Evolutionary conservation across 2,113 vertebrate species (phyloP), one percentile per base, ranked within the genome.

Genomic region (Bufo gargarizans): DNA sequence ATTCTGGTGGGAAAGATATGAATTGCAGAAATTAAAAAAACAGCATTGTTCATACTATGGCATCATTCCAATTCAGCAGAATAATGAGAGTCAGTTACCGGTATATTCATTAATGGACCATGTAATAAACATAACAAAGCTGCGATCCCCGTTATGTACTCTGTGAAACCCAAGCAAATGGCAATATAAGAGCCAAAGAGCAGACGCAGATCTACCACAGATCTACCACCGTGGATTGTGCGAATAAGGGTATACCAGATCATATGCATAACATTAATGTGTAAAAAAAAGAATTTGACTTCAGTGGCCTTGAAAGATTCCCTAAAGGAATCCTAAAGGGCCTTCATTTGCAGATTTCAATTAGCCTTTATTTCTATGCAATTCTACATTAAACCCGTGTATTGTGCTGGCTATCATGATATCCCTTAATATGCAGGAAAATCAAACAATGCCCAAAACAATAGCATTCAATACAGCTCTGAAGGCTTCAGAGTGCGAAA

Each of bases 281-380:
- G n/a, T 33, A 33, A 33, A 33, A 33, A 72, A 83, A 65, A 71
- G 71, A 83, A 84, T 84, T 78, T 89, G 82, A 84, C 81, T 84
- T 84, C 63, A 55, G 47, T 89, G 87, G 87, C 87, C 87, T 89
- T 89, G 87, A 77, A 84, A 84, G 74, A 84, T 67, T 89, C 87
- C 87, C 87, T 56, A 53, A 78, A 78, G 87, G 58, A 69, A 78
- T n/a, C 71, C 58, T 78, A 65, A 78, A 65, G 61, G 82, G 59
- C 69, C 80, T 88, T 88, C 71, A 65, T 78, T 78, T 84, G 74
- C 82, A 69, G 74, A 89, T 89, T 84, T 88, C 81, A 89, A 89
- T 89, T 84, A 89, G 74, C 59, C 61, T 55, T 49, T 89, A 89
- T 84, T 89, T 89, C 72, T 67, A 77, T 76, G 47, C 71, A 89